A percentile compares a stretch with the other conserved stretches of the same genome.
Evolutionary conservation across 2,888 invertebrate genomes (phyloP).

Genomic region (Plebejus anna): DNA sequence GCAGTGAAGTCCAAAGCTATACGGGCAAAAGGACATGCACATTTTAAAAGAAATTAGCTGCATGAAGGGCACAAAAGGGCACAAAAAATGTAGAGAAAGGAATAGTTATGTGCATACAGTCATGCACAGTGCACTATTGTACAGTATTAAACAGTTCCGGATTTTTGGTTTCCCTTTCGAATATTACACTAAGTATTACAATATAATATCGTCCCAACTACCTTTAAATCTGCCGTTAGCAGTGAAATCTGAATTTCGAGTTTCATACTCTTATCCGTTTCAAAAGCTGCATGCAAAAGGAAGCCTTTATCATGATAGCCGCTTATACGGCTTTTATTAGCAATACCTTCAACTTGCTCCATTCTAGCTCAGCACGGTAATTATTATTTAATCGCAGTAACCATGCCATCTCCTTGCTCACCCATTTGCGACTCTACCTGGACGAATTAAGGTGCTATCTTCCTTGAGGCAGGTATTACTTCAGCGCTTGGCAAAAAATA

Average conservation of each 20-base stretch:
- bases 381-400: slow-evolving; percentile 21
- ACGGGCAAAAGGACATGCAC: not conserved
- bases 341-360: slow-evolving; percentile 22
- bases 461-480: not conserved
- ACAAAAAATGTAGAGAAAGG: not conserved
- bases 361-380: slow-evolving; percentile 24
- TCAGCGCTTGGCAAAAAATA: slow-evolving; percentile 47
- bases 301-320: slow-evolving; percentile 22
- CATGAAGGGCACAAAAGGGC: not conserved
- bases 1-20: not conserved
- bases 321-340: slow-evolving; percentile 26
- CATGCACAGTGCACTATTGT: not conserved
- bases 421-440: not conserved
- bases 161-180: not conserved
- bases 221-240: not conserved
- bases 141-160: not conserved
- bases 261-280: not conserved
- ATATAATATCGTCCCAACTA: not conserved
- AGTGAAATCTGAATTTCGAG: not conserved
- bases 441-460: not conserved
- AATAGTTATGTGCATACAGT: not conserved
- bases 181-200: not conserved
- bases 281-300: slow-evolving; percentile 18
- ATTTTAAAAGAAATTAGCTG: not conserved
- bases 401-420: not conserved